Evolutionary conservation across 2,113 vertebrate species (phyloP), one percentile per base, ranked within the genome.

Genomic region (Notiomystis cincta): DNA sequence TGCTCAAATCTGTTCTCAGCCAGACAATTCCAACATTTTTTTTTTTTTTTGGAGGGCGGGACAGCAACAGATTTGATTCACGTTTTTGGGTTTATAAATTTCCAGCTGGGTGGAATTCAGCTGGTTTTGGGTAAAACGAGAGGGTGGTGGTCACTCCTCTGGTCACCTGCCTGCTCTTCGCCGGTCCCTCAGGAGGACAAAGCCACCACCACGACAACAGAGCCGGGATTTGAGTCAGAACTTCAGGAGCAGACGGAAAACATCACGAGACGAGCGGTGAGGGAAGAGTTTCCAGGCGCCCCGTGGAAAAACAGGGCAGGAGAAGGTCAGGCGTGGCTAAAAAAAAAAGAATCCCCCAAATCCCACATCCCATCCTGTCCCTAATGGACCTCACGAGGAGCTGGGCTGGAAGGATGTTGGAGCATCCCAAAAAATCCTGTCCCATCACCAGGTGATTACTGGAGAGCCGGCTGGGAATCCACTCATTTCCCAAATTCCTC

Each of bases 401-500:
- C 16, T 42, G 91, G 82, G 82, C 53, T 19, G 62, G 71, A 96
- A 96, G 83, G 83, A 22, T 47, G 65, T 27, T 17, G 51, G 62
- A 47, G 33, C 14, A 8, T 54, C 87, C 56, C 64, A 12, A 62
- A 22, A 84, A 40, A n/a, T n/a, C 28, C 69, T 10, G 69, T n/a
- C 37, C 83, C 22, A 11, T 57, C 67, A 76, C 64, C 22, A 12
- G 42, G 18, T 3, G 4, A 33, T 33, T 75, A 19, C 33, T 33
- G 54, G 17, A 42, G 47, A 69, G 45, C 28, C 7, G 38, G 33
- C 21, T 0, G 3, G 25, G 86, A 60, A 65, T 23, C 87, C 87
- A 30, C 23, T 93, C 70, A 82, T 94, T 91, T 91, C 87, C 81
- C 71, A 65, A 62, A 95, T 95, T 94, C 89, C 48, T 96, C 38